Evolutionary conservation across 1,140 invertebrate genomes (phyloP).

Genomic region (Mactra quadrangularis): DNA sequence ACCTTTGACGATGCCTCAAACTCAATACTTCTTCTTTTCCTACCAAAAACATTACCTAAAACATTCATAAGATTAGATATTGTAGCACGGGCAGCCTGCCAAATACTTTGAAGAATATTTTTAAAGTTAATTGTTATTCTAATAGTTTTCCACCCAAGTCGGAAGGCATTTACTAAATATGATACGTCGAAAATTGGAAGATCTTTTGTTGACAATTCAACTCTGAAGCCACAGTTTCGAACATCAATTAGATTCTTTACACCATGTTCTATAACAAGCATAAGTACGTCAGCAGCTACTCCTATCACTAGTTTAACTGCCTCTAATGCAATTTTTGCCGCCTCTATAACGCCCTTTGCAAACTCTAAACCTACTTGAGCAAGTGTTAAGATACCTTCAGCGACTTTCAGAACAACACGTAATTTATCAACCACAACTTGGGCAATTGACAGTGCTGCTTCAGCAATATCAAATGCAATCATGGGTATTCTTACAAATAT

Average conservation of each 20-base stretch:
- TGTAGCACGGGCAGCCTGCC: conserved; percentile 42
- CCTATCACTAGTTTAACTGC: conserved; percentile 48
- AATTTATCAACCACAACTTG: conserved; percentile 62
- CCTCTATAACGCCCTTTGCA: conserved; percentile 28
- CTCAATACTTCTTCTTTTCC: background rate
- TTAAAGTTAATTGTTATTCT: conserved; percentile 55
- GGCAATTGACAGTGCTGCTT: conserved; percentile 43
- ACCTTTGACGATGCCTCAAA: background rate
- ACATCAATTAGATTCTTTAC: conserved; percentile 58
- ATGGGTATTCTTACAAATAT: conserved; percentile 54
- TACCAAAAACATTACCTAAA: conserved; percentile 14
- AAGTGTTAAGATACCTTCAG: conserved; percentile 14
- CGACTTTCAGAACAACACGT: conserved; percentile 48
- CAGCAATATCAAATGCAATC: conserved; percentile 59
- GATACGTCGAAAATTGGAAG: conserved; percentile 30
- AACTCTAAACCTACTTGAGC: conserved; percentile 31
- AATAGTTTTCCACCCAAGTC: conserved; percentile 44
- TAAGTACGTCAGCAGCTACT: conserved; percentile 41
- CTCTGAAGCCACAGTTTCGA: conserved; percentile 61
- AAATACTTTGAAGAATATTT: conserved; percentile 52
- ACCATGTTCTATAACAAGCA: conserved; percentile 40
- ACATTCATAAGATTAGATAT: conserved; percentile 7
- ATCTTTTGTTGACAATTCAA: conserved; percentile 49
- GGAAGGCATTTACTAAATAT: conserved; percentile 60
- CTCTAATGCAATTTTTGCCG: conserved; percentile 56